Evolutionary conservation across 2,797 vertebrate genomes (phyloP).

Genomic region (Melanotaenia maccullochi): DNA sequence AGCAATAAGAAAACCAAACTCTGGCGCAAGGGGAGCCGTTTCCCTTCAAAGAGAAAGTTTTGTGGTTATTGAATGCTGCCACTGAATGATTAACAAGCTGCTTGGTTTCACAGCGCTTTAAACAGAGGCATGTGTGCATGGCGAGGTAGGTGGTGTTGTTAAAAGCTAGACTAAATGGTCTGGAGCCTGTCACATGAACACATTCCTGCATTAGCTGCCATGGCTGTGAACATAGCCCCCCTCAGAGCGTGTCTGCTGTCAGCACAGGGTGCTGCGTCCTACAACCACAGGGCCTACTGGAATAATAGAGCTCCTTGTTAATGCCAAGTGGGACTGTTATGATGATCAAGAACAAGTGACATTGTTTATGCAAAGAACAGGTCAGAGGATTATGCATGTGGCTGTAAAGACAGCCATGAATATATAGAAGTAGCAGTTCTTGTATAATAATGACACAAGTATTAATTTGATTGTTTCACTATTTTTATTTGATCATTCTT

Average conservation of each 20-base stretch:
- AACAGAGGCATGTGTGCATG: conserved; percentile 67
- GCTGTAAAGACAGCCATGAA: conserved; percentile 16
- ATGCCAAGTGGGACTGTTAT: conserved; percentile 44
- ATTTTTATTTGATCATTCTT: neutral
- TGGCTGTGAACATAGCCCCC: conserved; percentile 64
- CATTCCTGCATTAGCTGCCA: conserved; percentile 80
- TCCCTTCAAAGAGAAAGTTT: conserved; percentile 57
- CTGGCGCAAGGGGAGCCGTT: conserved; percentile 29
- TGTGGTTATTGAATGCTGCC: conserved; percentile 52
- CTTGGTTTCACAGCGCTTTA: conserved; percentile 59
- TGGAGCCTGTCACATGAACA: conserved; percentile 82
- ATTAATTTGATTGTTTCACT: neutral
- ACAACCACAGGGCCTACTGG: conserved; percentile 28
- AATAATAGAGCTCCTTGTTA: conserved; percentile 69
- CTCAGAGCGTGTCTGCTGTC: conserved; percentile 58
- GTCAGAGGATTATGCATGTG: conserved; percentile 27
- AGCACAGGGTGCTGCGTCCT: conserved; percentile 50
- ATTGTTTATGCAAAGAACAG: conserved; percentile 23
- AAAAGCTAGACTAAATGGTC: conserved; percentile 77
- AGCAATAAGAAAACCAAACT: conserved; percentile 22
- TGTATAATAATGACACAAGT: neutral
- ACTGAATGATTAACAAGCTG: conserved; percentile 80
- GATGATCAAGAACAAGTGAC: conserved; percentile 46
- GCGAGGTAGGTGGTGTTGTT: conserved; percentile 65
- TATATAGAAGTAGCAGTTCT: neutral